Base-by-base conservation (phyloP, 2,888 invertebrate genomes). In the Parnassius apollo region DNA sequence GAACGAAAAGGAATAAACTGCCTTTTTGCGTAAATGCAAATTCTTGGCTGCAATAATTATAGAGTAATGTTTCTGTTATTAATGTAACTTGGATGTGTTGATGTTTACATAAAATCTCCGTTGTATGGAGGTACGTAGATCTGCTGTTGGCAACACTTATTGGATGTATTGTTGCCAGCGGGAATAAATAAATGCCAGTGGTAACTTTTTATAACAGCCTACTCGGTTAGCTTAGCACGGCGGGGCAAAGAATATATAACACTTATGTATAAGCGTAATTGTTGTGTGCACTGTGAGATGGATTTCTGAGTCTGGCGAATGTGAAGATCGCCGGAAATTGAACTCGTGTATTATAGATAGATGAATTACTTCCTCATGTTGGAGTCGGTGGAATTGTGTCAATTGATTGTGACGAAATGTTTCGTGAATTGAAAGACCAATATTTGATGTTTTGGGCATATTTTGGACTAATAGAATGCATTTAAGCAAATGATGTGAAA, bases 141-240 rank as follows among this genome's bases (percentile, higher is more conserved):
- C 9, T 59, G 25, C 11, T 25, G 35, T 3, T 53, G 44, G 46
- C 35, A 59, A 46, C 25, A 46, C n/a, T 52, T 53, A 7, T 44
- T 49, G 13, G 49, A 49, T 49, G 7, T 49, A 65, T 61, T 69
- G 66, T 63, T 66, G 67, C 67, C 65, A 68, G 60, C 48, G 48
- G 56, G 53, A 50, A 63, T 44, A 42, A 59, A 65, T 66, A 61
- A 66, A 66, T 64, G 66, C 65, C 62, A 35, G 11, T 35, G 18
- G 25, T 52, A 51, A 46, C 46, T 63, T 50, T 51, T 59, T 42
- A 25, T 65, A 44, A 55, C 7, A 57, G 64, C 60, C 59, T 61
- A 64, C 46, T 61, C 57, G 73, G 77, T 74, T 69, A 69, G 80
- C 75, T 78, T 80, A 81, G 81, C 83, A 81, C 80, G 84, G 85